Evolutionary conservation across 2,797 vertebrate species (phyloP), one percentile per base, ranked within the genome.

Genomic region (Pantherophis alleghaniensis): DNA sequence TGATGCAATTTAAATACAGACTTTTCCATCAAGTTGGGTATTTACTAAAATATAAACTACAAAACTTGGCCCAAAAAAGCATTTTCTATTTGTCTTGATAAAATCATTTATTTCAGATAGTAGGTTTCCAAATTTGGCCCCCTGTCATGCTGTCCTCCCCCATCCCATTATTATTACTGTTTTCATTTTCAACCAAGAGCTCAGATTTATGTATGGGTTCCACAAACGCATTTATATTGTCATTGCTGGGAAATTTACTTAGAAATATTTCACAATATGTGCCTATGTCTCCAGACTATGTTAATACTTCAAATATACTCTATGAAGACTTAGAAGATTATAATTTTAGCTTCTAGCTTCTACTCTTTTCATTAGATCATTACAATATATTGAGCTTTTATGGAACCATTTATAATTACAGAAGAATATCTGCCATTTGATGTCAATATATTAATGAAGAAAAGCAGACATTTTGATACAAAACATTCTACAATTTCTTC

Each of bases 381-480:
- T 57, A 22, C 5, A 47, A 59, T 92, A 89, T 47, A 79, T 42
- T 59, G 9, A n/a, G n/a, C 51, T 55, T 14, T 66, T 88, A 92
- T 14, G 59, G 18, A 93, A 88, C 79, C n/a, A 12, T 61, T 91
- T 53, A 53, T 16, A 55, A 24, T 91, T 88, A 55, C 37, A 59
- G 87, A 42, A 87, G 57, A 47, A 69, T 55, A 66, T 5, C 53
- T 55, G 66, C 20, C 20, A 22, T 55, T 86, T 20, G 42, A 87
- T 90, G 57, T 42, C 53, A 69, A 32, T 37, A 59, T 22, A 88
- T 79, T 60, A 87, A 90, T 87, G 63, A 91, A 88, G 63, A 79
- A 93, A 93, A 91, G 57, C 88, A 91, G 12, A 90, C 61, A 89
- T 91, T 90, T 94, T 94, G 12, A 18, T 61, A 5, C 69, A 91